Evolutionary conservation across 2,113 vertebrate species (phyloP).

Genomic region (Mormyrus lacerda): DNA sequence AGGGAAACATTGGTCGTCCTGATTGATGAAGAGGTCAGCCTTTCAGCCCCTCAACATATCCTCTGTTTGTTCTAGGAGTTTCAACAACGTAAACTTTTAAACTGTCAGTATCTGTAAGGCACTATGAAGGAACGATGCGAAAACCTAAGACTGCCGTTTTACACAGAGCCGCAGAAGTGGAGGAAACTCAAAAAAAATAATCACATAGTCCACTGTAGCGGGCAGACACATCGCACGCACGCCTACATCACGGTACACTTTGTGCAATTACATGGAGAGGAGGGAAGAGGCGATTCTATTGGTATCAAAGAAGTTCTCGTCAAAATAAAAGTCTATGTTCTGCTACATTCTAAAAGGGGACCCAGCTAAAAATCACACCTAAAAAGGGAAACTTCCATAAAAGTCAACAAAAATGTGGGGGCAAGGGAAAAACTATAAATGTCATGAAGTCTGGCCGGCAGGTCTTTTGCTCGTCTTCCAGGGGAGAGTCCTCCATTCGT

Average conservation of each 20-base stretch:
- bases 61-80: slow-evolving; percentile 66
- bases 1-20: slow-evolving; percentile 50
- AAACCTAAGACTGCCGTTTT: slow-evolving; percentile 66
- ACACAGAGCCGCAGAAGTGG: slow-evolving; percentile 48
- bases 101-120: slow-evolving; percentile 85
- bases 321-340: slow-evolving; percentile 65
- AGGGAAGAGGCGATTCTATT: slow-evolving; percentile 67
- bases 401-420: slow-evolving; percentile 43
- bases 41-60: slow-evolving; percentile 33
- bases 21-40: slow-evolving; percentile 42
- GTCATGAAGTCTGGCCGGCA: slow-evolving; percentile 55
- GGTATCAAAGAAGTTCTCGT: slow-evolving; percentile 70
- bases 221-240: slow-evolving; percentile 26
- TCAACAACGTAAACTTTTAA: slow-evolving; percentile 72
- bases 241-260: slow-evolving; percentile 75
- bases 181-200: slow-evolving; percentile 43
- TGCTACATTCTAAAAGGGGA: slow-evolving; percentile 83
- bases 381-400: slow-evolving; percentile 34
- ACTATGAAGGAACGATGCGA: slow-evolving; percentile 90
- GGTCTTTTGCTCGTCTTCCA: slow-evolving; percentile 62
- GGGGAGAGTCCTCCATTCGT: slow-evolving; percentile 49
- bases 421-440: slow-evolving; percentile 62
- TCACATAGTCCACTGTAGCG: slow-evolving; percentile 67
- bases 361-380: slow-evolving; percentile 47
- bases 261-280: slow-evolving; percentile 85